Base-by-base conservation (phyloP, 2,888 invertebrate genomes). In the Trissoscelio sp. region DNA sequence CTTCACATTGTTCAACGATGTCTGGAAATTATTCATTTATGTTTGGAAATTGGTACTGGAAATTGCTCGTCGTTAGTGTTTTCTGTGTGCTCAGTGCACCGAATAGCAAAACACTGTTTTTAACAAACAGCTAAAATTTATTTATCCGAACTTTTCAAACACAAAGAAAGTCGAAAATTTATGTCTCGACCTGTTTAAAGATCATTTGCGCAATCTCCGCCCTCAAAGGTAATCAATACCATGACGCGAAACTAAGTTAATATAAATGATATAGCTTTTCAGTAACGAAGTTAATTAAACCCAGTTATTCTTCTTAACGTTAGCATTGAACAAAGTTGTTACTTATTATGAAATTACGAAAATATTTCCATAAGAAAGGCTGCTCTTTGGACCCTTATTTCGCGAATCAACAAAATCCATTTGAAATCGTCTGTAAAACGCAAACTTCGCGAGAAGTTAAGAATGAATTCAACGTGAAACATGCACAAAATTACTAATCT, bases 401-500 rank as follows among this genome's bases (percentile, higher is more conserved):
- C 55, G n/a, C 18, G 24, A 69, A 62, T 69, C 60, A 69, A 67
- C 70, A 78, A 78, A 78, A 70, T 78, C 57, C 37, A 78, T 72
- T 58, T 6, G 58, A 73, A 73, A 69, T 79, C 48, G 67, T 44
- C 48, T 44, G 58, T 57, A 64, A 81, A 64, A 46, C 42, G 58
- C 31, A 69, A 81, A 75, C 70, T 75, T 58, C 9, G 24, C 20
- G 66, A 51, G 34, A 75, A 79, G 62, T 79, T 74, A 55, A 64
- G 60, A 75, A 75, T 66, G 64, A 66, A 81, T 81, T 75, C 58
- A 60, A 75, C 51, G 44, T 73, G 69, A 57, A 72, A 70, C 72
- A 81, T 81, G 66, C 66, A 57, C 72, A 62, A 77, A 72, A 77
- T 72, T 81, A 77, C 75, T 81, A 77, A 81, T 77, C 72, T 70